Conservation (phyloP, 2,797 vertebrate species). For the Apodemus agrarius region DNA sequence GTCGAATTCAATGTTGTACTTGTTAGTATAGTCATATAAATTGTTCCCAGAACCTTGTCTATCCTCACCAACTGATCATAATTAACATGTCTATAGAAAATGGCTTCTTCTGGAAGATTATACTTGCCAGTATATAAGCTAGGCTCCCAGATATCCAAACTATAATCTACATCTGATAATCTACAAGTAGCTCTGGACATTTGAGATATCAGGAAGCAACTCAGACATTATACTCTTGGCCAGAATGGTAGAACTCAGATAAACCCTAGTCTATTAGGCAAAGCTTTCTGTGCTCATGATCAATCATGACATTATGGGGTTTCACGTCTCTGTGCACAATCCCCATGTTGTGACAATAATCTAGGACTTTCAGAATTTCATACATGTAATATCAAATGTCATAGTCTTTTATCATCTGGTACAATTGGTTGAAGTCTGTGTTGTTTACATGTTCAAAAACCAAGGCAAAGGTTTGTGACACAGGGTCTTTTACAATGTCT, state of each 20-base stretch:
- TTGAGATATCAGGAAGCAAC: too few species aligned
- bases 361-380: conserved; percentile 96
- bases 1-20: conserved; percentile 99
- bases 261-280: too few species aligned
- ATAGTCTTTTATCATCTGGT: conserved; percentile 94
- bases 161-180: too few species aligned
- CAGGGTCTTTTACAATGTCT: conserved; percentile 99
- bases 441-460: conserved; percentile 99
- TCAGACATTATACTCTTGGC: too few species aligned
- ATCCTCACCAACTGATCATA: conserved; percentile 95
- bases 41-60: conserved; percentile 97
- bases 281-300: conserved; percentile 99
- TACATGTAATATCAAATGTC: conserved; percentile 96
- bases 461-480: conserved; percentile 98
- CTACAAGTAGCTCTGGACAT: too few species aligned
- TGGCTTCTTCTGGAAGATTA: too few species aligned
- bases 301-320: conserved; percentile 99
- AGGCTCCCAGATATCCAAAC: too few species aligned
- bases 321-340: conserved; percentile 99
- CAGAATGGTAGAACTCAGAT: too few species aligned
- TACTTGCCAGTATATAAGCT: too few species aligned
- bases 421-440: conserved; percentile 99
- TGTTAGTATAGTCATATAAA: conserved; percentile 97
- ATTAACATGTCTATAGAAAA: too few species aligned
- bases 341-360: conserved; percentile 99